Evolutionary conservation across 1,140 invertebrate species (phyloP), one percentile per base, ranked within the genome.

Genomic region (Mactra quadrangularis): DNA sequence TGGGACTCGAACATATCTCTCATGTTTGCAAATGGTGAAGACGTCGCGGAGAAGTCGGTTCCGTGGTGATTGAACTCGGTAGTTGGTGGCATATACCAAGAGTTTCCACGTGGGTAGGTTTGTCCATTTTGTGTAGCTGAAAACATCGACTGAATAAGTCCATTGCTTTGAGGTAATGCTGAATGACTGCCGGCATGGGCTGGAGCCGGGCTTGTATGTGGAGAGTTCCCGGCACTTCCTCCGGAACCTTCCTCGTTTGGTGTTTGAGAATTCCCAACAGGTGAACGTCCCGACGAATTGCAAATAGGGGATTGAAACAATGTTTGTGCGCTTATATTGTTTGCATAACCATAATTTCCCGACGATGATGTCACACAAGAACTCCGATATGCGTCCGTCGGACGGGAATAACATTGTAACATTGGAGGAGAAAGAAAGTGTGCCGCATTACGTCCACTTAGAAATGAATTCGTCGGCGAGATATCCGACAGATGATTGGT

Each of bases 1-100:
- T 90, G 89, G 41, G 87, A 89, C 45, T 91, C 90, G 62, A 90
- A 88, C 84, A 91, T 88, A 70, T 88, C 88, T 66, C 89, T 79
- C 41, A 89, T 82, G 25, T 86, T 84, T 31, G 86, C 76, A 72
- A 87, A 88, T 3, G 85, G 85, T 2, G 87, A 85, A 0, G 87
- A 76, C 3, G 88, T 66, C 47, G 86, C 85, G 13, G 89, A 84
- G n/a, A 87, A 84, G 45, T 89, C 89, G 6, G 89, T 82, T 13
- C 84, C 75, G 64, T 87, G 86, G 38, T 87, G 87, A 72, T 86
- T 87, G 29, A 91, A 78, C 25, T 91, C 89, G 4, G 87, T n/a
- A 2, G 87, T 50, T 3, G 89, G 86, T 25, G 89, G 71, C 85
- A 91, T 89, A 55, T 91, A 91, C 90, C 90, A 91, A 19, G 88